Conservation (phyloP, 2,113 vertebrate species). For the Agelaius phoeniceus region DNA sequence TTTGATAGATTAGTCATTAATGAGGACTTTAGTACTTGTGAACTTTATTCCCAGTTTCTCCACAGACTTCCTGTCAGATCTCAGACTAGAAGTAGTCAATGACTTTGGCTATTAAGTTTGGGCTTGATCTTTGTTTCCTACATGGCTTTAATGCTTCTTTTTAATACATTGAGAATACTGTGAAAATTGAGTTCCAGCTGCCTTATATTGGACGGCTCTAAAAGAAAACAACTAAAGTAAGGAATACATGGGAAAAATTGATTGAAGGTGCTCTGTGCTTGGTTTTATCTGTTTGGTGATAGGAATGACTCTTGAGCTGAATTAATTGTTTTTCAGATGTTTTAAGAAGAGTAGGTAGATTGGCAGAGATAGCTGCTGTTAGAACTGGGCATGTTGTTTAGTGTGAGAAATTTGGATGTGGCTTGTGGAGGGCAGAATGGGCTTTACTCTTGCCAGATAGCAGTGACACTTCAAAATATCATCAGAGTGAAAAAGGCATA, state of each 20-base stretch:
- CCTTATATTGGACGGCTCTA: not conserved
- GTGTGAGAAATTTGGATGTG: not conserved
- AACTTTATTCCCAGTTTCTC: not conserved
- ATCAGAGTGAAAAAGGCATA: not conserved
- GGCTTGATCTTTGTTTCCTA: not conserved
- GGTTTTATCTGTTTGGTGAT: not conserved
- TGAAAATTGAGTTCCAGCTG: not conserved
- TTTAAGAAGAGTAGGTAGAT: not conserved
- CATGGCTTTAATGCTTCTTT: not conserved
- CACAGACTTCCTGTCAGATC: not conserved
- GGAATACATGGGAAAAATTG: not conserved
- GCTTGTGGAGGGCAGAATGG: not conserved
- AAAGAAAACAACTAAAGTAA: not conserved
- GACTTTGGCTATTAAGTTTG: not conserved
- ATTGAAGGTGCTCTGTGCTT: not conserved
- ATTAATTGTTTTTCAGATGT: not conserved
- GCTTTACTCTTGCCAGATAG: not conserved
- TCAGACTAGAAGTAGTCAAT: not conserved
- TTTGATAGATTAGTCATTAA: not conserved
- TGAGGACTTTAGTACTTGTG: not conserved
- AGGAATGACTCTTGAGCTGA: not conserved
- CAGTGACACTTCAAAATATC: not conserved
- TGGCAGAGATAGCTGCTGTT: not conserved
- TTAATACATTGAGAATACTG: fast-evolving
- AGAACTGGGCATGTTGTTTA: fast-evolving